phyloP scores from a whole-genome alignment of 1,140 invertebrate species.

The Tetranychus cinnabarinus region DNA sequence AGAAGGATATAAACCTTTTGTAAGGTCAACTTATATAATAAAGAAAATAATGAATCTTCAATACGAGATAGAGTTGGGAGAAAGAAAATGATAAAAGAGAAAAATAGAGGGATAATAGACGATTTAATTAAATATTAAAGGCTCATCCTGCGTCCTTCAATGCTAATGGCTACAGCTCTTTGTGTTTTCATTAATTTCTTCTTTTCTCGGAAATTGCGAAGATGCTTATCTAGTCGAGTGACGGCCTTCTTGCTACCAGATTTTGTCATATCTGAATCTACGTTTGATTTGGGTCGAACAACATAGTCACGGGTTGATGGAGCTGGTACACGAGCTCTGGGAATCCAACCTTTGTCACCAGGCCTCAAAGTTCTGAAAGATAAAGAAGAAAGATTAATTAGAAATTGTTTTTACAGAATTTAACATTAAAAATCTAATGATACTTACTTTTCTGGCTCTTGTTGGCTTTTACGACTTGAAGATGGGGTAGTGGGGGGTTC shows the following conservation, averaged over 20 bases:
- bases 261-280: slow-evolving; percentile 51
- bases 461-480: slow-evolving; percentile 14
- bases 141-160: slow-evolving; percentile 57
- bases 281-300: slow-evolving; percentile 67
- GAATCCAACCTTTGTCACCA: slow-evolving; percentile 84
- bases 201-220: slow-evolving; percentile 62
- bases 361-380: slow-evolving; percentile 29
- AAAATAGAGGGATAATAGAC: no score
- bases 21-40: no score
- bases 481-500: slow-evolving; percentile 11
- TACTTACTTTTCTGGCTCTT: background rate
- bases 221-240: slow-evolving; percentile 67
- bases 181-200: slow-evolving; percentile 50
- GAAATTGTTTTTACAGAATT: background rate
- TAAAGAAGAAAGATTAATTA: background rate
- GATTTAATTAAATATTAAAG: background rate
- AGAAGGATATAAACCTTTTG: no score
- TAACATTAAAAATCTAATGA: no score
- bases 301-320: slow-evolving; percentile 94
- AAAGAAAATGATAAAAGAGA: no score
- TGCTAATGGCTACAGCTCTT: slow-evolving; percentile 71
- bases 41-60: no score
- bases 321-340: slow-evolving; percentile 71
- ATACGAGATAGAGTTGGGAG: no score
- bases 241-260: slow-evolving; percentile 51